Evolutionary conservation across 1,140 invertebrate species (phyloP).

Genomic region (Phthorimaea operculella): DNA sequence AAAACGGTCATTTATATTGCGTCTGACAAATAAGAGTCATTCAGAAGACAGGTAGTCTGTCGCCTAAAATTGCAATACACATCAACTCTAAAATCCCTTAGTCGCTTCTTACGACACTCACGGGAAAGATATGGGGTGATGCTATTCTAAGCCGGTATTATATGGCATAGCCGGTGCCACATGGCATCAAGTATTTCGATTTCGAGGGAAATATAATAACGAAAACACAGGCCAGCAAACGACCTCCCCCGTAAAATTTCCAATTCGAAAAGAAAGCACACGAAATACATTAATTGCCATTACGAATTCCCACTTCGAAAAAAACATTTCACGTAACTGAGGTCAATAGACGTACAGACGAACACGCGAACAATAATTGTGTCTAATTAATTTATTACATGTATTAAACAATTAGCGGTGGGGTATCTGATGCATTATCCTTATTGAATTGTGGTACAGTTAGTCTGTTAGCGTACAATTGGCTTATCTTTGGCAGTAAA

Average conservation of each 20-base stretch:
- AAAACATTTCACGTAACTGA: conserved; percentile 40
- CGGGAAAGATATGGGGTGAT: no score
- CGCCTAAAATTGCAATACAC: no score
- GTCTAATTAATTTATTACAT: conserved; percentile 67
- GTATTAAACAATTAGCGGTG: conserved; percentile 65
- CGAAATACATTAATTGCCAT: conserved; percentile 42
- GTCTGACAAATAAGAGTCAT: no score
- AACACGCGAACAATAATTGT: conserved; percentile 60
- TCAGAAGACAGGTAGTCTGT: no score
- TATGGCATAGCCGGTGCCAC: no score
- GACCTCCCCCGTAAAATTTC: neutral
- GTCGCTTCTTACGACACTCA: no score
- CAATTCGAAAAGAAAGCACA: conserved; percentile 4
- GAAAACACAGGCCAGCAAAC: neutral
- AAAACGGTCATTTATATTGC: no score
- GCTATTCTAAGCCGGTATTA: no score
- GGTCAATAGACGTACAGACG: conserved; percentile 42
- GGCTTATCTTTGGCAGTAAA: conserved; percentile 61
- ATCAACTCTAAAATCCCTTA: no score
- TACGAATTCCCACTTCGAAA: conserved; percentile 33
- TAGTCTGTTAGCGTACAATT: conserved; percentile 42
- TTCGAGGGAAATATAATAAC: no score
- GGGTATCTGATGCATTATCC: conserved; percentile 60
- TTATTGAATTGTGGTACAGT: conserved; percentile 48
- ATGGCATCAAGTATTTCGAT: no score